Base-by-base conservation (phyloP, 2,888 invertebrate genomes). In the Ceriagrion tenellum region DNA sequence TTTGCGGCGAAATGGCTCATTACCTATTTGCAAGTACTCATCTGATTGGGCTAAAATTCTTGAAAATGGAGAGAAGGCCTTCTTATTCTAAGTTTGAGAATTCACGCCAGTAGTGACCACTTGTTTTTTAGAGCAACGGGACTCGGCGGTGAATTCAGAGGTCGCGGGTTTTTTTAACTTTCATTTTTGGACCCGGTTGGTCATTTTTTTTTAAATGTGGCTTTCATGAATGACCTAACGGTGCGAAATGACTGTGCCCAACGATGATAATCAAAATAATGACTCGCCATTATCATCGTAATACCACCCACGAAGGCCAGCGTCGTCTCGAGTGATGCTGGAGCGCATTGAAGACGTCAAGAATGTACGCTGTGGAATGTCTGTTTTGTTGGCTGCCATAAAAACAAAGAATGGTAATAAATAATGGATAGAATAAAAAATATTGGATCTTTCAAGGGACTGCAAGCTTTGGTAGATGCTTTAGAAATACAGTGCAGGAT, bases 201-300 rank as follows among this genome's bases (percentile, higher is more conserved):
- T n/a, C 26, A 26, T 59, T 59, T 26, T 12, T 20, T 69, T 26
- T 23, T n/a, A 26, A 20, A 8, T 8, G 69, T 26, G 69, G 69
- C 69, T 69, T 69, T 69, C 69, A 26, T 69, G 69, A 69, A 69
- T 69, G 69, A 69, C n/a, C 26, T 69, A 69, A 69, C 69, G 69
- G 69, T 69, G 69, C 69, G 18, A n/a, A 26, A 69, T 69, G 69
- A 69, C 69, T 69, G 20, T 23, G 26, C 2, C 69, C 26, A 3
- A 26, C n/a, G 69, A 59, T 59, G 20, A 69, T 10, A 8, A 69
- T 69, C 10, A 69, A 69, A 26, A 69, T 69, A 69, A 69, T 69
- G 69, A 6, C 59, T 3, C 13, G 59, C 20, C 59, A 59, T 59
- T 20, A 6, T 59, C 69, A 20, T 23, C 1, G 10, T 3, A 69